These are phyloP conservation scores for Coenonympha glycerion DNA, from an alignment of 2,888 invertebrate species.

Conservation along the genomic window DNA sequence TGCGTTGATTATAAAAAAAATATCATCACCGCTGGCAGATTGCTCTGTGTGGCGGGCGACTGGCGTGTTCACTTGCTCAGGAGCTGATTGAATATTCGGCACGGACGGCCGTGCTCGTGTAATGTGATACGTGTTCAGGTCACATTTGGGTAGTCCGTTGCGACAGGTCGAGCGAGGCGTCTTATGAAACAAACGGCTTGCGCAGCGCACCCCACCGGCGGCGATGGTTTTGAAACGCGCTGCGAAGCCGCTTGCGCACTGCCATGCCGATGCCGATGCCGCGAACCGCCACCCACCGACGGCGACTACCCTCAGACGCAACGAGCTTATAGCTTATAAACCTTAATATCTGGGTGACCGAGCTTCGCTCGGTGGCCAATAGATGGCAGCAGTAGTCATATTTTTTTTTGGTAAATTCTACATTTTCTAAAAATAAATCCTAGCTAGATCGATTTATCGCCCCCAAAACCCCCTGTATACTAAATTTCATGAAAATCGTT, in stretches of 20 bases:
- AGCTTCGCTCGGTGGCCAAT: too few species aligned
- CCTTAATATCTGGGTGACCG: constrained; percentile 1
- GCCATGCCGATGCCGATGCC: too few species aligned
- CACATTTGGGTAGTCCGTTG: constrained; percentile 73
- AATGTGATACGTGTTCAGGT: constrained; percentile 71
- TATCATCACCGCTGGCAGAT: too few species aligned
- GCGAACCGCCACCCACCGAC: constrained; percentile 53
- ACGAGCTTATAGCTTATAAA: constrained; percentile 10
- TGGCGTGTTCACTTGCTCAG: neutral
- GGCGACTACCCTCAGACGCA: constrained; percentile 34
- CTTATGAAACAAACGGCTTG: constrained; percentile 74
- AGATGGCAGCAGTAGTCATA: too few species aligned
- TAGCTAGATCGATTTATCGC: too few species aligned
- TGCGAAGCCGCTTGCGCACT: constrained; percentile 45
- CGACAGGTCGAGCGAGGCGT: constrained; percentile 69
- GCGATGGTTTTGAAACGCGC: constrained; percentile 67
- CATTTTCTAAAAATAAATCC: too few species aligned
- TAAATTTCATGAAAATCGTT: too few species aligned
- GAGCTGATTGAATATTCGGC: constrained; percentile 33
- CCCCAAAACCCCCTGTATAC: too few species aligned
- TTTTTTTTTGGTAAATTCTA: too few species aligned
- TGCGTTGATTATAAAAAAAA: too few species aligned
- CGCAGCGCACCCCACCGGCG: constrained; percentile 59
- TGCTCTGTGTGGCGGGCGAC: too few species aligned
- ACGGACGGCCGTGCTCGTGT: constrained; percentile 48